Percentiles rank a stretch among this genome's conserved stretches.
These are phyloP conservation scores for Heliconius ismenius DNA, from an alignment of 2,888 invertebrate species.

Conservation along the genomic window DNA sequence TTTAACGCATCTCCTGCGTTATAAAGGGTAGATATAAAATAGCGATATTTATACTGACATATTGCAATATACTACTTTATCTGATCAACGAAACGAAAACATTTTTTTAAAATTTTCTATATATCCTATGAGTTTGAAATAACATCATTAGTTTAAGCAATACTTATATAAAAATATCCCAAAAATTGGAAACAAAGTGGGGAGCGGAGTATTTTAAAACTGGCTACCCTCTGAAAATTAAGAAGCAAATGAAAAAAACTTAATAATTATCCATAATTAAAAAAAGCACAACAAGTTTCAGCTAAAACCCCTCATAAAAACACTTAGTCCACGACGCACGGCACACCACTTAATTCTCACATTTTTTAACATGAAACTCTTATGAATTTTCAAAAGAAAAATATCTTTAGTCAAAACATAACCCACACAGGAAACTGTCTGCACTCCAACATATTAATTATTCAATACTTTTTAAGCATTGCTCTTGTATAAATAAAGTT, in stretches of 20 bases:
- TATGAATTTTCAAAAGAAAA: slow-evolving; percentile 21
- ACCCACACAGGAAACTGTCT: slow-evolving; percentile 2
- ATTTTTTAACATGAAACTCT: slow-evolving; percentile 13
- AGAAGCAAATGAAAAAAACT: too few relatives aligned
- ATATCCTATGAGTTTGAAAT: too few relatives aligned
- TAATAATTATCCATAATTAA: too few relatives aligned
- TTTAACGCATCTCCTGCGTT: too few relatives aligned
- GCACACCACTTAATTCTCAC: not conserved
- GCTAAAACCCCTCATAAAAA: not conserved
- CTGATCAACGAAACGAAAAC: not conserved
- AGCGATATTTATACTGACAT: not conserved
- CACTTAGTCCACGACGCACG: not conserved
- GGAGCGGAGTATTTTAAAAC: too few relatives aligned
- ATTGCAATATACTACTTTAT: not conserved
- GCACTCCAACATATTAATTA: slow-evolving; percentile 31
- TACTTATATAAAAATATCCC: too few relatives aligned
- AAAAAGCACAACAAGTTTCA: too few relatives aligned
- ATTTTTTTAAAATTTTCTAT: too few relatives aligned
- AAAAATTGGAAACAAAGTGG: too few relatives aligned
- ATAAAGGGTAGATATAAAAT: not conserved
- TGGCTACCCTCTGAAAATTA: too few relatives aligned
- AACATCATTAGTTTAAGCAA: too few relatives aligned
- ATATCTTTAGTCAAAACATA: slow-evolving; percentile 10
- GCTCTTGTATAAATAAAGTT: slow-evolving; percentile 15
- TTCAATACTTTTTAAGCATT: slow-evolving; percentile 29